phyloP scores from a whole-genome alignment of 2,113 vertebrate genomes.

The Apodemus speciosus region DNA sequence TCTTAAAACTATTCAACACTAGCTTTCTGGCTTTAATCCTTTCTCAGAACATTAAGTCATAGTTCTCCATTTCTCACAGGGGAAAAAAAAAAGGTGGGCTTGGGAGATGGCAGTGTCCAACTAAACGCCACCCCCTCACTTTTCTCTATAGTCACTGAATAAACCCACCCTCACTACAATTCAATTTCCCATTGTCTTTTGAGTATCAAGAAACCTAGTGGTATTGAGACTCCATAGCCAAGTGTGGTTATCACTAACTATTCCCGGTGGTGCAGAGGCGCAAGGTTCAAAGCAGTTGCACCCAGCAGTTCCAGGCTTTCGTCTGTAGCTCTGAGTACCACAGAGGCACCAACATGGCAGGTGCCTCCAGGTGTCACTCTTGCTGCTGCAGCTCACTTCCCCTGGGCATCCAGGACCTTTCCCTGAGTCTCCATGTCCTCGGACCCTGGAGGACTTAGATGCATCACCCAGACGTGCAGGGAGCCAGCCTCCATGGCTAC shows the following conservation, averaged over 20 bases:
- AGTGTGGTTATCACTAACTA: background rate
- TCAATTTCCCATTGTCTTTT: background rate
- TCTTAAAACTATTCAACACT: background rate
- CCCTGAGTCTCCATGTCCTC: background rate
- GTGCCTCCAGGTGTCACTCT: background rate
- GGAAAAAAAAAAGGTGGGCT: background rate
- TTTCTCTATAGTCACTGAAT: background rate
- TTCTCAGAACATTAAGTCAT: background rate
- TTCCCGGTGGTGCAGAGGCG: background rate
- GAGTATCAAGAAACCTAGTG: background rate
- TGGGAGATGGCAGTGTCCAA: background rate
- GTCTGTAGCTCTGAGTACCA: background rate
- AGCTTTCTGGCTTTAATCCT: background rate
- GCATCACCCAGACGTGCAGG: background rate
- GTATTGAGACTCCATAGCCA: background rate
- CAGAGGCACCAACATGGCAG: too few species aligned
- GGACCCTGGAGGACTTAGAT: background rate
- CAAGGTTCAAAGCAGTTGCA: background rate
- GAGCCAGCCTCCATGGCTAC: background rate
- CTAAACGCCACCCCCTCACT: background rate
- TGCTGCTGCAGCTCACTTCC: background rate
- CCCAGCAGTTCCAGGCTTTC: background rate
- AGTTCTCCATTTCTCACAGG: background rate
- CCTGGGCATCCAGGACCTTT: background rate
- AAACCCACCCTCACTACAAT: background rate